A percentile compares a stretch with the other conserved stretches of the same genome.
Conservation (phyloP, 2,797 vertebrate species). For the Pachyuromys duprasi region DNA sequence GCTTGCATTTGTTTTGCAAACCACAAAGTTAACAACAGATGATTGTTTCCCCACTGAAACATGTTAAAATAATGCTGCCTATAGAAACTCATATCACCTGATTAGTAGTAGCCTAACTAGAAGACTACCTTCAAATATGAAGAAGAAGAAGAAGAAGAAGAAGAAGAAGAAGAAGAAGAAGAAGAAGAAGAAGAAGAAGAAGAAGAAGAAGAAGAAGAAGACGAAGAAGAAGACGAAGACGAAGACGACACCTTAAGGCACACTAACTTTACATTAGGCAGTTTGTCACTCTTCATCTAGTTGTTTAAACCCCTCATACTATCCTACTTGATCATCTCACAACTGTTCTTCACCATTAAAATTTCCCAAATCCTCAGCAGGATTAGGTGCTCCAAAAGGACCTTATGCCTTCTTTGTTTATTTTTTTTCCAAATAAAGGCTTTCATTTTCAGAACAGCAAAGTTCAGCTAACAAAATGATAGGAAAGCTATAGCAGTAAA, state of each 20-base stretch:
- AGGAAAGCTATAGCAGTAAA: slow-evolving; percentile 27
- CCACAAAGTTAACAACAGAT: slow-evolving; percentile 53
- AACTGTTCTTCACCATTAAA: neutral
- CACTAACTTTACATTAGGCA: neutral
- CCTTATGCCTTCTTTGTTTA: neutral
- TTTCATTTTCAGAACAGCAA: neutral
- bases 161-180: slow-evolving; percentile 38
- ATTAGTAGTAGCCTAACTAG: slow-evolving; percentile 32
- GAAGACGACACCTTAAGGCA: slow-evolving; percentile 13
- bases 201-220: neutral
- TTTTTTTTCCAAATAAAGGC: neutral
- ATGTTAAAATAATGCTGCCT: slow-evolving; percentile 53
- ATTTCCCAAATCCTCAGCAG: slow-evolving; percentile 1
- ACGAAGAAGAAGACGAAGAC: too few species aligned
- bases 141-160: neutral
- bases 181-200: neutral
- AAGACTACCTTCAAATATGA: slow-evolving; percentile 49
- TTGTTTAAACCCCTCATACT: neutral
- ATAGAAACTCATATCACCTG: slow-evolving; percentile 27
- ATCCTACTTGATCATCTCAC: slow-evolving; percentile 17
- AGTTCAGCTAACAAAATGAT: slow-evolving; percentile 42
- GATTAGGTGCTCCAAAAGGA: neutral
- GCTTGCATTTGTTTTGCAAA: slow-evolving; percentile 32
- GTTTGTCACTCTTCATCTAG: slow-evolving; percentile 23
- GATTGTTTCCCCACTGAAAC: slow-evolving; percentile 40